Conservation (phyloP, 2,113 vertebrate genomes). For the Hippocampus guttulatus region DNA sequence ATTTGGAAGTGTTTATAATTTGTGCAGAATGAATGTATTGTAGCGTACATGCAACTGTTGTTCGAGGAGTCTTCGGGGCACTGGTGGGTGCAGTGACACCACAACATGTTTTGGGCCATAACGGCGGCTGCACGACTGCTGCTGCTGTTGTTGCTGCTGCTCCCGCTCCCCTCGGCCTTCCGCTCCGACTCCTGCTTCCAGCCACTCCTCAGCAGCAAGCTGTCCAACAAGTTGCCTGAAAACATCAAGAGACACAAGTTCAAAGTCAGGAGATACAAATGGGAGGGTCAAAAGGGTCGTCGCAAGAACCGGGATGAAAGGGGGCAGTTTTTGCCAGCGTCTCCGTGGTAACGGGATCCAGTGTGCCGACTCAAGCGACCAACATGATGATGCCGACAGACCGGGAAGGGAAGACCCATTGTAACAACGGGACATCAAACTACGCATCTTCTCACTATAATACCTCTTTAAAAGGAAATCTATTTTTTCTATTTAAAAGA, state of each 20-base stretch:
- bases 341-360: neutral
- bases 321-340: neutral
- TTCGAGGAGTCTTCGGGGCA: conserved; percentile 90
- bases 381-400: neutral
- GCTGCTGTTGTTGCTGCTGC: conserved; percentile 59
- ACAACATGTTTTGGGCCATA: conserved; percentile 74
- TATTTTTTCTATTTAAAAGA: too few species aligned
- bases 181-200: conserved; percentile 77
- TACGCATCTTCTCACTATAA: neutral
- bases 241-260: conserved; percentile 2
- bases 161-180: conserved; percentile 67
- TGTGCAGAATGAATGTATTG: too few species aligned
- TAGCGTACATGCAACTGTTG: conserved; percentile 80
- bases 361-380: neutral
- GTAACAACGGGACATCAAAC: neutral
- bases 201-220: conserved; percentile 83
- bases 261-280: neutral
- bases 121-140: conserved; percentile 52
- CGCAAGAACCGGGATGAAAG: neutral
- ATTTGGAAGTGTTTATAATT: too few species aligned
- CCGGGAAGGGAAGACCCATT: neutral
- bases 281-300: neutral
- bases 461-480: too few species aligned
- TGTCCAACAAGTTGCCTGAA: conserved; percentile 76
- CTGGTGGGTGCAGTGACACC: conserved; percentile 90